phyloP scores from a whole-genome alignment of 2,797 vertebrate genomes.

The Peromyscus aztecus region DNA sequence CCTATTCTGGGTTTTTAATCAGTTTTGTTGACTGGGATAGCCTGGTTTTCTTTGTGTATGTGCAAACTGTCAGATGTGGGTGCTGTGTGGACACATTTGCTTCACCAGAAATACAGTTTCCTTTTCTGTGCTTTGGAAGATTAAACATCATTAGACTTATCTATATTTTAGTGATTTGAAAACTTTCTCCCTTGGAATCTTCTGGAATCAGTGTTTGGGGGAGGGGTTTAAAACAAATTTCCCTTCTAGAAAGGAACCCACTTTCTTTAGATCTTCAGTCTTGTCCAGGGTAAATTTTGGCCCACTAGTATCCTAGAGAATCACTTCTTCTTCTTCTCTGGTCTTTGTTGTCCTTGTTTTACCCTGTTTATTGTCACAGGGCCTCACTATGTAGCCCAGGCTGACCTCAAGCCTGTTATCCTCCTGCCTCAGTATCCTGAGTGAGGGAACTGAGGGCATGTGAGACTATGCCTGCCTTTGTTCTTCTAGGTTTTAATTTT shows the following conservation, averaged over 20 bases:
- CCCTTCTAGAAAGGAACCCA: not conserved
- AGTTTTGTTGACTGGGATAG: not conserved
- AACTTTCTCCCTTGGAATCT: not conserved
- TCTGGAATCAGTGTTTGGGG: not conserved
- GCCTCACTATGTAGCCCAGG: not conserved
- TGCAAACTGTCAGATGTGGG: not conserved
- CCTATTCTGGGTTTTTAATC: not conserved
- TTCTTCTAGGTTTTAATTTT: not conserved
- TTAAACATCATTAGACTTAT: not conserved
- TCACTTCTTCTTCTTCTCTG: not conserved
- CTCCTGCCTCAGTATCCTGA: not conserved
- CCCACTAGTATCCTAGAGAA: not conserved
- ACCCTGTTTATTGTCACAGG: not conserved
- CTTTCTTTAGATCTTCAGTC: not conserved
- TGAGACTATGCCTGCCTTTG: not conserved
- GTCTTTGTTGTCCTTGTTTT: not conserved
- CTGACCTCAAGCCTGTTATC: not conserved
- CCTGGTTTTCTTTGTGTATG: not conserved
- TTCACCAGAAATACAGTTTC: not conserved
- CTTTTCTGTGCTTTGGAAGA: not conserved
- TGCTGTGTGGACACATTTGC: not conserved
- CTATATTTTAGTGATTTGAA: not conserved
- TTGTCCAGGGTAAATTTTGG: not conserved
- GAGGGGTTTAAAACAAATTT: not conserved
- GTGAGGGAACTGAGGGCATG: not conserved